Percentiles rank a stretch among this genome's conserved stretches.
Evolutionary conservation across 1,140 invertebrate genomes (phyloP).

Genomic region (Ooceraea biroi): DNA sequence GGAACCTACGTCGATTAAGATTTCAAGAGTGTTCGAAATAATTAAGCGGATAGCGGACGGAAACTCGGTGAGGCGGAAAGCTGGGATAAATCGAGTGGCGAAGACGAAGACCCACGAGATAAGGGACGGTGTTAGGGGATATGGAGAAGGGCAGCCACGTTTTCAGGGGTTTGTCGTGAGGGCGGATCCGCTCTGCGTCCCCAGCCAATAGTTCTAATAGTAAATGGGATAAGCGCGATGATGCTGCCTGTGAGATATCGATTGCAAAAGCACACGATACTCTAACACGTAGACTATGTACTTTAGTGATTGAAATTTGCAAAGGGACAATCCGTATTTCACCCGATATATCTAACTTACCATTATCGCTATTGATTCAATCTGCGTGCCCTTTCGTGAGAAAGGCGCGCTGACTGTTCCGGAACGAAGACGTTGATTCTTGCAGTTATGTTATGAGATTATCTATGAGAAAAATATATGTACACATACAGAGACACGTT

Average conservation of each 20-base stretch:
- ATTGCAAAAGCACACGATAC: not conserved
- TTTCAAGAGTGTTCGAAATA: slow-evolving; percentile 50
- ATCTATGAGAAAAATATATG: not conserved
- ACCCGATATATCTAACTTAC: slow-evolving; percentile 68
- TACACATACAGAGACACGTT: too few species aligned
- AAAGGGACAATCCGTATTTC: slow-evolving; percentile 57
- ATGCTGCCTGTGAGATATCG: slow-evolving; percentile 14
- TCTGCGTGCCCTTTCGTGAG: slow-evolving; percentile 20
- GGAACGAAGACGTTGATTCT: slow-evolving; percentile 14
- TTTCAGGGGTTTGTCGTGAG: not conserved
- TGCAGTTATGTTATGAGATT: not conserved
- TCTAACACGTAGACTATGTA: too few species aligned
- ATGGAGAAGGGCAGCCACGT: not conserved
- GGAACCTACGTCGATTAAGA: slow-evolving; percentile 28
- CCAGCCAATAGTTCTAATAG: slow-evolving; percentile 36
- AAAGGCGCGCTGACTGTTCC: not conserved
- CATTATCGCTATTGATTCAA: slow-evolving; percentile 65
- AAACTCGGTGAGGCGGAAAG: slow-evolving; percentile 61
- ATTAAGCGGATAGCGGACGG: slow-evolving; percentile 43
- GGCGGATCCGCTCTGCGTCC: not conserved
- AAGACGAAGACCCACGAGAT: slow-evolving; percentile 39
- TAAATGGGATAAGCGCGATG: slow-evolving; percentile 34
- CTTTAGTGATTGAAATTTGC: slow-evolving; percentile 72
- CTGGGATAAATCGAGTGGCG: slow-evolving; percentile 56
- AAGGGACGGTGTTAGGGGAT: not conserved